These are phyloP conservation scores for Acrocephalus arundinaceus DNA, from an alignment of 2,113 vertebrate genomes.

Conservation along the genomic window DNA sequence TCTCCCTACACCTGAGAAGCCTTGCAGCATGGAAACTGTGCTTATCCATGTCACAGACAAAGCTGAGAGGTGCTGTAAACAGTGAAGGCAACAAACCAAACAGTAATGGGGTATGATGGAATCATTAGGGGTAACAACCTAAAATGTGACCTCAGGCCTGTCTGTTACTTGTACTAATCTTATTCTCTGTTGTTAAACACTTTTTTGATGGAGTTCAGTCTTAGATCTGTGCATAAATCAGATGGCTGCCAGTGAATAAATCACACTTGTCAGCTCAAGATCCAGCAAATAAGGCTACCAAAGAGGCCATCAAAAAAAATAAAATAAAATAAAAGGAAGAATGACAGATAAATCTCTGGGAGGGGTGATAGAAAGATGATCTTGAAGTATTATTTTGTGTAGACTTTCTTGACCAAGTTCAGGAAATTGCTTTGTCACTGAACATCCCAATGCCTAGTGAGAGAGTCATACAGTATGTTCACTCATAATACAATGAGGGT, in stretches of 20 bases:
- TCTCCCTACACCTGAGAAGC: background rate
- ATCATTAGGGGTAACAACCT: background rate
- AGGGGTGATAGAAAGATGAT: background rate
- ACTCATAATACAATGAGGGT: background rate
- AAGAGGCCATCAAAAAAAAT: background rate
- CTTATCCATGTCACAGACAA: background rate
- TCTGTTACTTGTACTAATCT: background rate
- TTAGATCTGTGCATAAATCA: background rate
- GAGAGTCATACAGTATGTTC: background rate
- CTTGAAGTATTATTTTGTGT: background rate
- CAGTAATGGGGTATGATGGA: background rate
- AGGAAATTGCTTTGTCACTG: background rate
- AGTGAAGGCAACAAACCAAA: background rate
- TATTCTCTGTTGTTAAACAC: background rate
- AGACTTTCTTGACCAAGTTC: background rate
- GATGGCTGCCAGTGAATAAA: background rate
- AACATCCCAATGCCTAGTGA: background rate
- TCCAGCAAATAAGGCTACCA: background rate
- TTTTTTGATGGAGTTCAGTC: background rate
- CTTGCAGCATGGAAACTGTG: background rate
- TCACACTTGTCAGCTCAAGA: background rate
- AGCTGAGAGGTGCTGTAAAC: background rate
- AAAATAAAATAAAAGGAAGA: background rate
- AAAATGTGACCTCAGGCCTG: background rate
- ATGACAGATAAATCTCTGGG: background rate